Evolutionary conservation across 2,797 vertebrate genomes (phyloP), one percentile per base, ranked within the genome.

Genomic region (Enoplosus armatus): DNA sequence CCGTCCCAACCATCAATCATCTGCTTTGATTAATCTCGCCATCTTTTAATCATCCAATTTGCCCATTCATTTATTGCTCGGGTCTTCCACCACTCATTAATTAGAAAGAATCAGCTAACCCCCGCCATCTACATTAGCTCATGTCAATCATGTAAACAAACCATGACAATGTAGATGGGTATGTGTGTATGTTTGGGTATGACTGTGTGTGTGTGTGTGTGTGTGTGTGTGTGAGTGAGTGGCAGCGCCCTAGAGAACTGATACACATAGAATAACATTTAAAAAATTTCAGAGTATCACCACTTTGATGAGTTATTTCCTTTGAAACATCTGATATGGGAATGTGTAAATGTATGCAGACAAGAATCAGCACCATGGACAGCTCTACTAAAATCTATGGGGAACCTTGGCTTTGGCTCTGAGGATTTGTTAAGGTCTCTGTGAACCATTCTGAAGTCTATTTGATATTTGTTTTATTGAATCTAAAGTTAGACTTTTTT

Each of bases 31-130:
- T 90, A 89, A 93, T 91, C 87, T 75, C 54, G 4, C 82, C 71
- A 66, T 87, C 91, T 83, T 86, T 93, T 90, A 91, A 90, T 93
- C 91, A 92, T 89, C 85, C 83, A 79, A 88, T 91, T 91, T 82
- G 80, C 83, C 83, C 79, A 64, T 75, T 86, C 85, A 82, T 89
- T 90, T 74, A 84, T 63, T 72, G 82, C 88, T 60, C 84, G 76
- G 73, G 82, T 91, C 87, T 74, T 89, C 79, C 72, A 81, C 80
- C 78, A 83, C 75, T 92, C 80, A 87, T 90, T 90, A 93, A 93
- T 93, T 91, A 92, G 79, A 84, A 76, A 83, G 84, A 91, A 89
- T 91, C 87, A 92, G 79, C 75, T 59, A 43, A 29, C 60, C 83
- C 72, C 77, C 65, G 53, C 83, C 79, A 80, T 79, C 76, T 33